Percentiles rank a stretch among this genome's conserved stretches.
These are phyloP conservation scores for Bacillus rossius DNA, from an alignment of 1,140 invertebrate species.

Conservation along the genomic window DNA sequence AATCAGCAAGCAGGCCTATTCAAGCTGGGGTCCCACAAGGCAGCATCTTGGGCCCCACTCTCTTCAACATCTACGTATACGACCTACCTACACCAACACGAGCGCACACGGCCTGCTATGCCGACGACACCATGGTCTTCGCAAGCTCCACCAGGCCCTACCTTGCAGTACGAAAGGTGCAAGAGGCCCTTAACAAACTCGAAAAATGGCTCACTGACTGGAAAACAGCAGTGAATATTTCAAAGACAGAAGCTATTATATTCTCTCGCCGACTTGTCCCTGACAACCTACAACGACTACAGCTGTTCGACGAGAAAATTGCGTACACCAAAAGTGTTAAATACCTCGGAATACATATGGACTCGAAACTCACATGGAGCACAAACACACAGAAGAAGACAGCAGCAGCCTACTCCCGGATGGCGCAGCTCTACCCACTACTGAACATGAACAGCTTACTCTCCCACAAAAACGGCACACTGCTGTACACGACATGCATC, in stretches of 20 bases:
- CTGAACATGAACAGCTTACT: too few relatives aligned
- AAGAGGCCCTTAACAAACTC: not conserved
- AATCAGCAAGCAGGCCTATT: not conserved
- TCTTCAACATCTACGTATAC: constrained; percentile 17
- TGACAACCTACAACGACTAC: not conserved
- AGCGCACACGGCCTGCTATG: constrained; percentile 5
- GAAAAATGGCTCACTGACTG: not conserved
- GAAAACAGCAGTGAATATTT: not conserved
- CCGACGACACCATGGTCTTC: constrained; percentile 8
- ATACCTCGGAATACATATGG: too few relatives aligned
- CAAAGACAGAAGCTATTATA: not conserved
- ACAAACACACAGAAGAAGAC: too few relatives aligned
- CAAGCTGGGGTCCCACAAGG: constrained; percentile 11
- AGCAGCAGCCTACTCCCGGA: too few relatives aligned
- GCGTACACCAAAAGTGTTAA: too few relatives aligned
- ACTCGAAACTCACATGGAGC: too few relatives aligned
- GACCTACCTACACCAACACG: constrained; percentile 3
- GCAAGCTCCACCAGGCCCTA: not conserved
- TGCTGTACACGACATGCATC: too few relatives aligned
- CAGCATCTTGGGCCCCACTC: constrained; percentile 9
- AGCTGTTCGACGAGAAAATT: not conserved
- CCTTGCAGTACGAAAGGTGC: not conserved
- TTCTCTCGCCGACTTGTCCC: not conserved
- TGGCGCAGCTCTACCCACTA: too few relatives aligned
- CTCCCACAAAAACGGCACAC: too few relatives aligned